Percentiles rank a stretch among this genome's conserved stretches.
Conservation (phyloP, 2,888 invertebrate species). For the Rhopalosiphum nymphaeae region DNA sequence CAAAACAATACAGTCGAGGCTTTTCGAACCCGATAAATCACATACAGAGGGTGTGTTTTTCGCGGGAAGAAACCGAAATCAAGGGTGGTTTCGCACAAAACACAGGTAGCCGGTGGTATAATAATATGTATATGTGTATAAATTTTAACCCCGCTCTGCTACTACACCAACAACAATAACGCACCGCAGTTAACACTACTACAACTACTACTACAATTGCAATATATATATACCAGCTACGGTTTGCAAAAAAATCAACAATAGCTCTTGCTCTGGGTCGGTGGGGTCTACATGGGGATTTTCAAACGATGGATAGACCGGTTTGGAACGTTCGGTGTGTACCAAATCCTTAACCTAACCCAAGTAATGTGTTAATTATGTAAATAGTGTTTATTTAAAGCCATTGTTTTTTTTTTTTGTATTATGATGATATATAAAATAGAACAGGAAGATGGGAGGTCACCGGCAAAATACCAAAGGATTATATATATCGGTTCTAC, state of each 20-base stretch:
- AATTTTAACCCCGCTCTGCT: conserved; percentile 39
- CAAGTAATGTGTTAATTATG: conserved; percentile 62
- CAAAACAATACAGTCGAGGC: conserved; percentile 55
- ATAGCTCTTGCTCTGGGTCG: conserved; percentile 47
- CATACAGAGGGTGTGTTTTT: conserved; percentile 50
- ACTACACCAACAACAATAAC: conserved; percentile 47
- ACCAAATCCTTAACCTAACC: conserved; percentile 7
- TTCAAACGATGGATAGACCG: conserved; percentile 56
- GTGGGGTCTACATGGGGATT: conserved; percentile 57
- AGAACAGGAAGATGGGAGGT: neutral
- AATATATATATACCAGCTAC: neutral
- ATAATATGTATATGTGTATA: neutral
- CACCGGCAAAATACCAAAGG: conserved; percentile 14
- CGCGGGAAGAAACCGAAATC: conserved; percentile 64
- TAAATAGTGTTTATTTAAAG: conserved; percentile 42
- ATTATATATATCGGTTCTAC: conserved; percentile 4
- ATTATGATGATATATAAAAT: conserved; percentile 8
- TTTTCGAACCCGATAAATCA: conserved; percentile 62
- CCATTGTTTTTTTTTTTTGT: conserved; percentile 1
- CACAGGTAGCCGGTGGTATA: conserved; percentile 57
- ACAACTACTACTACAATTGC: conserved; percentile 31
- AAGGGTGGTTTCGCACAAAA: conserved; percentile 59
- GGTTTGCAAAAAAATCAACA: conserved; percentile 51
- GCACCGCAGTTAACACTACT: conserved; percentile 40
- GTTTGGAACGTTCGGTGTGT: conserved; percentile 16